phyloP scores from a whole-genome alignment of 1,140 invertebrate genomes.

The Ceratosolen fusciceps region DNA sequence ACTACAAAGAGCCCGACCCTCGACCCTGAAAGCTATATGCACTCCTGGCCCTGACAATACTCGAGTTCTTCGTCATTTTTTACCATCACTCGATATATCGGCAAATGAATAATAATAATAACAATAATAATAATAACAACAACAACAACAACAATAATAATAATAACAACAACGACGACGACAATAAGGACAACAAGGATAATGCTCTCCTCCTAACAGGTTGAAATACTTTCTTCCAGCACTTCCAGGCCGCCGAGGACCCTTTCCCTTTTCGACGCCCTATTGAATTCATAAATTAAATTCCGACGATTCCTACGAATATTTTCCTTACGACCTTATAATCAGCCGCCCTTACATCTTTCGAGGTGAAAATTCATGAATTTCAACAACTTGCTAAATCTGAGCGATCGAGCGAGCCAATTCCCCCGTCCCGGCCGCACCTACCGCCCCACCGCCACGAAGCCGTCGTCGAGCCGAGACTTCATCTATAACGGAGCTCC shows the following conservation, averaged over 20 bases:
- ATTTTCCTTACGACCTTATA: background rate
- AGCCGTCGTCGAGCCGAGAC: no score
- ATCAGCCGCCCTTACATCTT: background rate
- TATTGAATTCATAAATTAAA: constrained; percentile 26
- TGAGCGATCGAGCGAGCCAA: background rate
- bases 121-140: no score
- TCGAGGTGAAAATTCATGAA: constrained; percentile 12
- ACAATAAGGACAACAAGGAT: background rate
- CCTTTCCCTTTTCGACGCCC: background rate
- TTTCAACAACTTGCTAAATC: background rate
- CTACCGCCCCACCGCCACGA: no score
- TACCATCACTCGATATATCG: constrained; percentile 4
- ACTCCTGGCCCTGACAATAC: background rate
- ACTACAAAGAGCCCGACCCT: background rate
- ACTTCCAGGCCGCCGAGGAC: no score
- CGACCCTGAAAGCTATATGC: constrained; percentile 10
- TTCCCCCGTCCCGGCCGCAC: no score
- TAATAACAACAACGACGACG: no score
- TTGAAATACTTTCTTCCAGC: constrained; percentile 3
- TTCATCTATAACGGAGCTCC: background rate
- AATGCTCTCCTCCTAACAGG: constrained; percentile 17
- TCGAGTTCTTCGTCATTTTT: constrained; percentile 18
- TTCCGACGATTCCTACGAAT: constrained; percentile 11
- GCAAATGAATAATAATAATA: no score
- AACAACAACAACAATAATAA: no score